Evolutionary conservation across 2,113 vertebrate genomes (phyloP).

Genomic region (Aythya baeri): DNA sequence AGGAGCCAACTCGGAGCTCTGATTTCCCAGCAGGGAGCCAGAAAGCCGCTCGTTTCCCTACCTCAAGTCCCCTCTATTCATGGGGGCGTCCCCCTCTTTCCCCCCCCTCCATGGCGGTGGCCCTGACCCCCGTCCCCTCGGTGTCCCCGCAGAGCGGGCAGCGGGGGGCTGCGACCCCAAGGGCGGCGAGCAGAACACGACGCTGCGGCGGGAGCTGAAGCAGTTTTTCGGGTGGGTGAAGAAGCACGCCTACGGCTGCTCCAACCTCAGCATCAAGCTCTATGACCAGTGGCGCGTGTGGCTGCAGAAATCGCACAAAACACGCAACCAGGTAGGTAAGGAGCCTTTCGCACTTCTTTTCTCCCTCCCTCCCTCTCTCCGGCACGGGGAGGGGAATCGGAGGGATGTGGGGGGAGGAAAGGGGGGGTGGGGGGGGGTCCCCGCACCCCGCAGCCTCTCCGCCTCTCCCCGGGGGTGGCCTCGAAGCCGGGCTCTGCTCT

Average conservation of each 20-base stretch:
- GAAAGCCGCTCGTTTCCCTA: background rate
- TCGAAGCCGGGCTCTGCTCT: constrained; percentile 51
- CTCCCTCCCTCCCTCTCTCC: background rate
- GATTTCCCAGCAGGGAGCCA: constrained; percentile 49
- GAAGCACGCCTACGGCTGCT: constrained; percentile 94
- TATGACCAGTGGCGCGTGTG: constrained; percentile 98
- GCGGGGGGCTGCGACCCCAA: constrained; percentile 91
- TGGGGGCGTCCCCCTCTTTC: rapidly evolving
- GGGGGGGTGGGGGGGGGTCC: too few relatives aligned
- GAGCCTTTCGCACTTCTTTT: constrained; percentile 62
- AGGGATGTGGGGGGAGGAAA: background rate
- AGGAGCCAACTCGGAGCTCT: constrained; percentile 60
- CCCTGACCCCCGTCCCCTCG: background rate
- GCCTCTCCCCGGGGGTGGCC: background rate
- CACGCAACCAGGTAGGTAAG: constrained; percentile 98
- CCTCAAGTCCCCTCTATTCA: background rate
- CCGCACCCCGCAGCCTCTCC: background rate
- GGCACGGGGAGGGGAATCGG: background rate
- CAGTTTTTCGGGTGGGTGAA: constrained; percentile 98
- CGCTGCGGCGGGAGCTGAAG: constrained; percentile 93
- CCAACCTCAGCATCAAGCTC: constrained; percentile 95
- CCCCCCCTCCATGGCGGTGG: background rate
- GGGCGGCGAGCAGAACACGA: constrained; percentile 92
- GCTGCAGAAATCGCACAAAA: constrained; percentile 98
- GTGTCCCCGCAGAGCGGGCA: constrained; percentile 73